A percentile compares a stretch with the other conserved stretches of the same genome.
Evolutionary conservation across 2,113 vertebrate species (phyloP).

Genomic region (Pelmatolapia mariae): DNA sequence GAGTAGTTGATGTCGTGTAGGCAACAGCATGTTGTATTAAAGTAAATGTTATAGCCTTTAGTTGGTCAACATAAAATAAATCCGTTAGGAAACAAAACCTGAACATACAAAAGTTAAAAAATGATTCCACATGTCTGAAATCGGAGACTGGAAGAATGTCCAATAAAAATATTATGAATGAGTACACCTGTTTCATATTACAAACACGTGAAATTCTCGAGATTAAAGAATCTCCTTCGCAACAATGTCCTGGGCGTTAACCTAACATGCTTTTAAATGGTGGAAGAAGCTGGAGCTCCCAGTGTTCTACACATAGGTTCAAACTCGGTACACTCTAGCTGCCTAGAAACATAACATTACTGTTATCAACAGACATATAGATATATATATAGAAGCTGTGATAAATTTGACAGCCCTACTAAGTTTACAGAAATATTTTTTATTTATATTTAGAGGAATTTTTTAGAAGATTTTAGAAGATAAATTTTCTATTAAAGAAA

Average conservation of each 20-base stretch:
- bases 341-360: not conserved
- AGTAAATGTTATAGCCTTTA: not conserved
- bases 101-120: not conserved
- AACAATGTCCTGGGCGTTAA: not conserved
- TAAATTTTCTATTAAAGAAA: not conserved
- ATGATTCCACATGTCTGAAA: not conserved
- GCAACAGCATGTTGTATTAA: not conserved
- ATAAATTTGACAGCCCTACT: not conserved
- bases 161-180: not conserved
- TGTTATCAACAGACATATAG: not conserved
- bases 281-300: not conserved
- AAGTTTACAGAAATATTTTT: not conserved
- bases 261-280: not conserved
- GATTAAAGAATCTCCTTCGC: not conserved
- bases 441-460: not conserved
- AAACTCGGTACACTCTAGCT: not conserved
- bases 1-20: rapidly evolving
- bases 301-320: not conserved
- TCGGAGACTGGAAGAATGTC: not conserved
- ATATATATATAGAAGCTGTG: not conserved
- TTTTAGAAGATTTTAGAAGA: not conserved
- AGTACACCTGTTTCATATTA: not conserved
- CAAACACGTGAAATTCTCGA: not conserved
- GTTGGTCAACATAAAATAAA: not conserved
- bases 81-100: rapidly evolving